A percentile compares a stretch with the other conserved stretches of the same genome.
These are phyloP conservation scores for Gobius niger DNA, from an alignment of 2,113 vertebrate species.

Conservation along the genomic window DNA sequence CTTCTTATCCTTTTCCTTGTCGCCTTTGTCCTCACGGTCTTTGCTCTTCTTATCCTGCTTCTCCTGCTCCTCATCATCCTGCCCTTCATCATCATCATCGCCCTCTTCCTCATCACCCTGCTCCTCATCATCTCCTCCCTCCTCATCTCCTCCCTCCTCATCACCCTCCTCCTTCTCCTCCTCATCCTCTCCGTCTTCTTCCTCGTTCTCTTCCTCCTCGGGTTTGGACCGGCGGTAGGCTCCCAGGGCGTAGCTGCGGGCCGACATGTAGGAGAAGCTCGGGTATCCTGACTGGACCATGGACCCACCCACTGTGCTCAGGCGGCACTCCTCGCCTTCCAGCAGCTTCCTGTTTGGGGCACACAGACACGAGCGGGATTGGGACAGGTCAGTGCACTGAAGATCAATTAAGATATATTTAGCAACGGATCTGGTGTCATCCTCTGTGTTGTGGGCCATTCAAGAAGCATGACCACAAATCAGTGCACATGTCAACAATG, in stretches of 20 bases:
- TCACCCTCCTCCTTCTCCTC: slow-evolving; percentile 38
- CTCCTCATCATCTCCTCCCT: slow-evolving; percentile 36
- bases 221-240: slow-evolving; percentile 74
- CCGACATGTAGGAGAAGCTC: slow-evolving; percentile 68
- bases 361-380: background rate
- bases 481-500: background rate
- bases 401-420: background rate
- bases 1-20: slow-evolving; percentile 42
- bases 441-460: no score
- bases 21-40: background rate
- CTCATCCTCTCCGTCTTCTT: slow-evolving; percentile 42
- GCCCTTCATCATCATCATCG: slow-evolving; percentile 1
- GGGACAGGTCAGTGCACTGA: background rate
- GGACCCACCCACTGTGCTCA: slow-evolving; percentile 71
- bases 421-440: slow-evolving; percentile 24
- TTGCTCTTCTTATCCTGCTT: slow-evolving; percentile 39
- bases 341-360: slow-evolving; percentile 78
- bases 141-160: slow-evolving; percentile 35
- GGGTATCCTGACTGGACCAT: slow-evolving; percentile 75
- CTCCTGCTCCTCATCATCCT: slow-evolving; percentile 28
- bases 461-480: background rate
- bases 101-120: slow-evolving; percentile 37
- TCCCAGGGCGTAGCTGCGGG: slow-evolving; percentile 68
- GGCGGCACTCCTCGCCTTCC: slow-evolving; percentile 83
- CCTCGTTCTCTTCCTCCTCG: slow-evolving; percentile 70